phyloP scores from a whole-genome alignment of 35 echinoderm and acorn worm genomes.

The Holothuria glaberrima region DNA sequence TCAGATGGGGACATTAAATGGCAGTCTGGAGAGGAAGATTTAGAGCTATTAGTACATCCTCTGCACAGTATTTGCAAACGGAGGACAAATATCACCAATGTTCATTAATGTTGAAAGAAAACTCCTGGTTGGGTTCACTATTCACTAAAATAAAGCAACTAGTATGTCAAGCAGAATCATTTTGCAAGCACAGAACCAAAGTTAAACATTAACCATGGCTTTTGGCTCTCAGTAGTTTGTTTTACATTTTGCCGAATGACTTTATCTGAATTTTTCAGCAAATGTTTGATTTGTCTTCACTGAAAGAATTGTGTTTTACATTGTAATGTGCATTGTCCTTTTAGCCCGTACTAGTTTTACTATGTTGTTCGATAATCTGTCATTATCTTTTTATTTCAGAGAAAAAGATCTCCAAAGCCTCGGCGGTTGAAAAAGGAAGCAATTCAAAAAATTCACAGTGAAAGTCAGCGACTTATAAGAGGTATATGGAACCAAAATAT shows the following conservation, averaged over 20 bases:
- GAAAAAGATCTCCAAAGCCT: constrained; percentile 18
- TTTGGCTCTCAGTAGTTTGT: background rate
- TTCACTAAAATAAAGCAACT: too few relatives aligned
- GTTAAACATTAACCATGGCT: too few relatives aligned
- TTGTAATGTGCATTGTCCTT: background rate
- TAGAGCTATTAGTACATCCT: too few relatives aligned
- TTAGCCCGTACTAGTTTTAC: background rate
- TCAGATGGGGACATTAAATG: too few relatives aligned
- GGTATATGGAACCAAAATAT: constrained; percentile 33
- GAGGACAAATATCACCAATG: too few relatives aligned
- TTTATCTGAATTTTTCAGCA: background rate
- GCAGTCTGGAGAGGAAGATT: too few relatives aligned
- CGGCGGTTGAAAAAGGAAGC: constrained; percentile 61
- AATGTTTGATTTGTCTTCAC: background rate
- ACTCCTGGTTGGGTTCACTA: too few relatives aligned
- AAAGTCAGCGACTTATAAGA: constrained; percentile 93
- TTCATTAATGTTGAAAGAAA: too few relatives aligned
- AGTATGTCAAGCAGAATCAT: too few relatives aligned
- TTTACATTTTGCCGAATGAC: too few relatives aligned
- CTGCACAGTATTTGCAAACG: too few relatives aligned
- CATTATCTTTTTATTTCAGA: constrained; percentile 7
- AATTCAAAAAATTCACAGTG: constrained; percentile 88
- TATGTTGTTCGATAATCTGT: background rate
- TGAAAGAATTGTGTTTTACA: background rate
- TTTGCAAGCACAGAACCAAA: too few relatives aligned